These are phyloP conservation scores for Spodoptera exigua DNA, from an alignment of 2,888 invertebrate species.

Conservation along the genomic window DNA sequence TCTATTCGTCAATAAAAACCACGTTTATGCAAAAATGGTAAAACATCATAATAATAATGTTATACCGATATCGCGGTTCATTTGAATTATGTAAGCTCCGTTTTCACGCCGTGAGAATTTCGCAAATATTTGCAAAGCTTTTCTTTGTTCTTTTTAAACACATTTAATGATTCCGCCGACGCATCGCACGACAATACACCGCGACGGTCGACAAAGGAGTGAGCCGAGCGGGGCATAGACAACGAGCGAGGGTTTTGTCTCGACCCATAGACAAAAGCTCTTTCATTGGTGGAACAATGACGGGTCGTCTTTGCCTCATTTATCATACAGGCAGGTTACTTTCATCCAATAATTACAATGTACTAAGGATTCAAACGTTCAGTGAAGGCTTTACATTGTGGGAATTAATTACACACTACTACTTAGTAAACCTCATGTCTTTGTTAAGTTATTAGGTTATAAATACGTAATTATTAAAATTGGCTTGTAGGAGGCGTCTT, in stretches of 20 bases:
- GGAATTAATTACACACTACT: constrained; percentile 80
- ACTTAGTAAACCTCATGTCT: constrained; percentile 70
- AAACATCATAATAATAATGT: constrained; percentile 35
- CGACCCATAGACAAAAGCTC: constrained; percentile 85
- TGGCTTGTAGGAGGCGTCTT: constrained; percentile 21
- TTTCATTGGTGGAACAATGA: constrained; percentile 85
- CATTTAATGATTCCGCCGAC: constrained; percentile 82
- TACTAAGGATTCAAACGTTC: constrained; percentile 73
- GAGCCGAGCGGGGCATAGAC: constrained; percentile 81
- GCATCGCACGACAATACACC: constrained; percentile 76
- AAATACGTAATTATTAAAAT: constrained; percentile 51
- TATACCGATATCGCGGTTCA: constrained; percentile 28
- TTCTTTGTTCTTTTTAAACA: constrained; percentile 71
- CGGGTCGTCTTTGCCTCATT: constrained; percentile 85
- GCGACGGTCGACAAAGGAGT: constrained; percentile 82
- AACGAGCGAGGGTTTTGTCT: constrained; percentile 83
- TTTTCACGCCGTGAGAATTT: constrained; percentile 72
- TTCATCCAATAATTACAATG: constrained; percentile 88
- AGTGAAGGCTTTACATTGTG: constrained; percentile 70
- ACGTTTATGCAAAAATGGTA: constrained; percentile 47
- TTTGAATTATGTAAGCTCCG: constrained; percentile 51
- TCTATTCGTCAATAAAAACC: constrained; percentile 50
- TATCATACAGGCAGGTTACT: constrained; percentile 88
- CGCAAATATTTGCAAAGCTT: constrained; percentile 79
- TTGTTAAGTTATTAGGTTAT: constrained; percentile 68